A percentile compares a stretch with the other conserved stretches of the same genome.
These are phyloP conservation scores for Limonius californicus DNA, from an alignment of 1,140 invertebrate genomes.

Conservation along the genomic window DNA sequence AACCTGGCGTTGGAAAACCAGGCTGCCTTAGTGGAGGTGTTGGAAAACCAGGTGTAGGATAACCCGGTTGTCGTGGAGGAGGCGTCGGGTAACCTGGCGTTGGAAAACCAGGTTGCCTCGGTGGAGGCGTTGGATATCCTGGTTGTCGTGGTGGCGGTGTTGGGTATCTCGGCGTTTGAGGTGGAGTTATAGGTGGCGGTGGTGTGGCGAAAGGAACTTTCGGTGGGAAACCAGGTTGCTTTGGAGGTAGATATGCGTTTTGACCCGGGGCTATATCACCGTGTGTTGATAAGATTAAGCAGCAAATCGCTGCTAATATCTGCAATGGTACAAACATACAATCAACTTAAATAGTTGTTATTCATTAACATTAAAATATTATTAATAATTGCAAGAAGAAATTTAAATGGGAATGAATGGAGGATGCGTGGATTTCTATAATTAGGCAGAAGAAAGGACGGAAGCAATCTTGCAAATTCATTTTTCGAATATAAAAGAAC, in stretches of 20 bases:
- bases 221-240: conserved; percentile 52
- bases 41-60: neutral
- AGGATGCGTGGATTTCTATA: no score
- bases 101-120: neutral
- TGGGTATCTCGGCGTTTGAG: conserved; percentile 19
- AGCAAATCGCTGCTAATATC: conserved; percentile 47
- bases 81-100: neutral
- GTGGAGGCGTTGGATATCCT: neutral
- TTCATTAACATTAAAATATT: no score
- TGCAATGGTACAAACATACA: conserved; percentile 26
- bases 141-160: conserved; percentile 28
- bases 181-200: conserved; percentile 23
- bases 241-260: conserved; percentile 62
- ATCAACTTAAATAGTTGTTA: no score
- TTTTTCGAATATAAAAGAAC: no score
- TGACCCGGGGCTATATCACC: conserved; percentile 51
- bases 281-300: conserved; percentile 39
- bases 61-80: neutral
- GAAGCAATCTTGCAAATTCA: no score
- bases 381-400: no score
- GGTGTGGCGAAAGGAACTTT: conserved; percentile 50
- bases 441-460: no score
- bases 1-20: neutral
- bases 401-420: no score
- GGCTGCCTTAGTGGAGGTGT: neutral